Conservation (phyloP, 2,797 vertebrate species). For the Premnoplex brunnescens region DNA sequence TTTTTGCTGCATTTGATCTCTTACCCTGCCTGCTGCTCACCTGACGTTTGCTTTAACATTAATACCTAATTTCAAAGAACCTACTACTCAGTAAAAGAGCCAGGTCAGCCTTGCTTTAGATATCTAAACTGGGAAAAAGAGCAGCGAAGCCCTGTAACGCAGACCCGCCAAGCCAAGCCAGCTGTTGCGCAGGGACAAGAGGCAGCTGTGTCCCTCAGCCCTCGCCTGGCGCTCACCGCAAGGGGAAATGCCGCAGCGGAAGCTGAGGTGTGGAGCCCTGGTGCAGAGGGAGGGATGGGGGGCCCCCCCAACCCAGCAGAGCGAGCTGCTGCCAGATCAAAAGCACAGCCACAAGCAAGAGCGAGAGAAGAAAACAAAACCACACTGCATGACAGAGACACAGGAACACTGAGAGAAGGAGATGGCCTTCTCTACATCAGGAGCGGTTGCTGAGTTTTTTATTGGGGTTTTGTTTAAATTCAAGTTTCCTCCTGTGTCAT, state of each 20-base stretch:
- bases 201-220: not conserved
- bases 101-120: not conserved
- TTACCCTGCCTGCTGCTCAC: not conserved
- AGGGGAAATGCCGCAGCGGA: not conserved
- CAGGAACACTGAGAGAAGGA: not conserved
- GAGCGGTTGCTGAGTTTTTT: not conserved
- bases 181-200: not conserved
- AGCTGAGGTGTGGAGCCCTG: not conserved
- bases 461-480: not conserved
- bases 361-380: slow-evolving; percentile 41
- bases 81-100: not conserved
- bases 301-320: not conserved
- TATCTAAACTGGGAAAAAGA: not conserved
- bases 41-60: fast-evolving
- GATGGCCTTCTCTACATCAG: not conserved
- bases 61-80: not conserved
- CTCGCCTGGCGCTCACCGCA: fast-evolving
- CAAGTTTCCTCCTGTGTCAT: not conserved
- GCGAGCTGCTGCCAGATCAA: slow-evolving; percentile 29
- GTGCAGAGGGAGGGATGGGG: not conserved
- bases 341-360: slow-evolving; percentile 53
- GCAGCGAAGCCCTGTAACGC: not conserved
- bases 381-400: not conserved
- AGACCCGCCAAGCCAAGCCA: not conserved
- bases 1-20: not conserved